phyloP scores from a whole-genome alignment of 2,797 vertebrate genomes.

The Trematomus bernacchii region DNA sequence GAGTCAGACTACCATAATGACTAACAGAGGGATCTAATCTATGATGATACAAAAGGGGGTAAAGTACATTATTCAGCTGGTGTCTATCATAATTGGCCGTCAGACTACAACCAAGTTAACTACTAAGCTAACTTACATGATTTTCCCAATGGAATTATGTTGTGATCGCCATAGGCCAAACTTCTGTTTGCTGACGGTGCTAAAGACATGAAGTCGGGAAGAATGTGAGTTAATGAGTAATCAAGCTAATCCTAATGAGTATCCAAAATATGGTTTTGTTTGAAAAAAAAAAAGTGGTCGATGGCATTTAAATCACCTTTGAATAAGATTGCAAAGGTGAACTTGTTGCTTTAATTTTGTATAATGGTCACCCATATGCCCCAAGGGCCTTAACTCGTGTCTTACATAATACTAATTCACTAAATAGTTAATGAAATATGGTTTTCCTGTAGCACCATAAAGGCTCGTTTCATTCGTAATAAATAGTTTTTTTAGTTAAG shows the following conservation, averaged over 20 bases:
- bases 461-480: accelerated
- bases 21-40: conserved; percentile 56
- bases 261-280: neutral
- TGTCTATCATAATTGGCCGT: conserved; percentile 32
- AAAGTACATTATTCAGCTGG: neutral
- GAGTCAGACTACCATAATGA: conserved; percentile 9
- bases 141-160: conserved; percentile 72
- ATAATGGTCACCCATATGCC: neutral
- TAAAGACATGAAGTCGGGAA: conserved; percentile 72
- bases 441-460: neutral
- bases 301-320: neutral
- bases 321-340: neutral
- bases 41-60: conserved; percentile 23
- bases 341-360: conserved; percentile 17
- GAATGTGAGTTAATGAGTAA: conserved; percentile 72
- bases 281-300: neutral
- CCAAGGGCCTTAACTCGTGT: neutral
- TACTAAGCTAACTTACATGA: conserved; percentile 77
- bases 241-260: conserved; percentile 2
- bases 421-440: no score
- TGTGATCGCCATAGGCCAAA: conserved; percentile 73
- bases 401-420: neutral
- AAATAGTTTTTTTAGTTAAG: accelerated
- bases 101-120: conserved; percentile 41
- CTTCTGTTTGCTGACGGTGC: conserved; percentile 72